These are phyloP conservation scores for Sphaeramia orbicularis DNA, from an alignment of 2,797 vertebrate genomes.

Conservation along the genomic window DNA sequence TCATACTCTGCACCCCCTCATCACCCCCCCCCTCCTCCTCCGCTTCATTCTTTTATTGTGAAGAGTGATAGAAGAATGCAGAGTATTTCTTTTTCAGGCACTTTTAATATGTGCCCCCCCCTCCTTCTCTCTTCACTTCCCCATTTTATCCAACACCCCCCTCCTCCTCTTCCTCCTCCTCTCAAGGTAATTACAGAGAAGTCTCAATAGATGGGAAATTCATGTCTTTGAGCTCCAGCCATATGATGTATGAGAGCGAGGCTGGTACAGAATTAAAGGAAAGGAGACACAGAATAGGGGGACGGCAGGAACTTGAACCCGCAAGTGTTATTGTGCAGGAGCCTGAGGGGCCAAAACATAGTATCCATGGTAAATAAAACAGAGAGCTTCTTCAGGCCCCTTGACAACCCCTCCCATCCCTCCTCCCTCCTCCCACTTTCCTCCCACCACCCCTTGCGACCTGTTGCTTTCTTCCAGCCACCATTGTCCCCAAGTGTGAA, in stretches of 20 bases:
- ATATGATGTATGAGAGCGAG: conserved; percentile 76
- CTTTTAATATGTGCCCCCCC: conserved; percentile 83
- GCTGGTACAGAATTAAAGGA: conserved; percentile 62
- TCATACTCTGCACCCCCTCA: conserved; percentile 40
- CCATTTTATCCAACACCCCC: conserved; percentile 41
- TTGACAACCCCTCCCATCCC: too few relatives aligned
- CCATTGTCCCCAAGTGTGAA: conserved; percentile 73
- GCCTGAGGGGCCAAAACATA: conserved; percentile 75
- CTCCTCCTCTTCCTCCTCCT: conserved; percentile 52
- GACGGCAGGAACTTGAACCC: conserved; percentile 78
- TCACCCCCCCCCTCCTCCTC: conserved; percentile 25
- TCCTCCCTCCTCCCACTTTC: not conserved
- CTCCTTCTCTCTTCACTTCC: conserved; percentile 47
- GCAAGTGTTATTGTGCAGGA: conserved; percentile 81
- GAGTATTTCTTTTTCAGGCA: conserved; percentile 85
- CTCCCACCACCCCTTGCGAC: conserved; percentile 56
- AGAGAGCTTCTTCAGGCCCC: conserved; percentile 71
- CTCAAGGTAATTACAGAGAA: conserved; percentile 86
- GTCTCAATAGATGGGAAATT: conserved; percentile 86
- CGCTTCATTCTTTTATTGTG: conserved; percentile 82
- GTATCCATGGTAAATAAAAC: conserved; percentile 83
- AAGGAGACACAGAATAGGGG: conserved; percentile 56
- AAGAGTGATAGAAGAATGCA: conserved; percentile 85
- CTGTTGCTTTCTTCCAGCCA: conserved; percentile 81
- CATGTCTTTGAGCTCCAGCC: conserved; percentile 77